Percentiles rank a stretch among this genome's conserved stretches.
Evolutionary conservation across 2,888 invertebrate genomes (phyloP).

Genomic region (Chymomyza caudatula): DNA sequence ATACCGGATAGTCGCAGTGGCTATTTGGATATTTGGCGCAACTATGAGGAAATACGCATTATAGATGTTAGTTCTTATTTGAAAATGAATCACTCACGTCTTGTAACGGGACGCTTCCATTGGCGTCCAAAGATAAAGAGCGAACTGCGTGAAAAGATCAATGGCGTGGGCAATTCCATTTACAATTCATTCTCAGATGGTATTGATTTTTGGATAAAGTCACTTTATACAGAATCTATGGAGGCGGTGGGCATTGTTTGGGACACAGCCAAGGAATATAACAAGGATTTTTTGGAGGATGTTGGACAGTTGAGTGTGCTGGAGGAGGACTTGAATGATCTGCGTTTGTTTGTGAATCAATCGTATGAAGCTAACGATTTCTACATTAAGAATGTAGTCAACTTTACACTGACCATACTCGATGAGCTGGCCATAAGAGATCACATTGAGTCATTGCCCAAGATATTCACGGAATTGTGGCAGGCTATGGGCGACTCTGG

Average conservation of each 20-base stretch:
- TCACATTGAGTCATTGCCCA: slow-evolving; percentile 88
- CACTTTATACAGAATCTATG: slow-evolving; percentile 84
- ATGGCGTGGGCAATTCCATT: slow-evolving; percentile 77
- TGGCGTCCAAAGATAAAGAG: slow-evolving; percentile 88
- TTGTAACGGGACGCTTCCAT: slow-evolving; percentile 87
- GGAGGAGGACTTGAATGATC: slow-evolving; percentile 80
- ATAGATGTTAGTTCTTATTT: slow-evolving; percentile 88
- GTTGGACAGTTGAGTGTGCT: slow-evolving; percentile 83
- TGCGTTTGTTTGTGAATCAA: slow-evolving; percentile 85
- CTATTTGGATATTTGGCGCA: slow-evolving; percentile 87
- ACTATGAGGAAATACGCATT: slow-evolving; percentile 88
- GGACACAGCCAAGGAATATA: slow-evolving; percentile 85
- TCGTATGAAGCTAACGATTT: slow-evolving; percentile 91
- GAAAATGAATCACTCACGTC: slow-evolving; percentile 89
- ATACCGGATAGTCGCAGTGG: slow-evolving; percentile 88
- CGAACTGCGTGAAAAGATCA: slow-evolving; percentile 80
- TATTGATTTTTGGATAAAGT: slow-evolving; percentile 83
- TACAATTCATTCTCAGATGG: slow-evolving; percentile 80
- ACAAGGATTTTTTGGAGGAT: slow-evolving; percentile 85
- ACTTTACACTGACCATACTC: slow-evolving; percentile 83
- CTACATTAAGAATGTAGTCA: slow-evolving; percentile 88
- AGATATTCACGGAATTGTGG: slow-evolving; percentile 89
- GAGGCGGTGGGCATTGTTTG: slow-evolving; percentile 85
- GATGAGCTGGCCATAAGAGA: slow-evolving; percentile 88
- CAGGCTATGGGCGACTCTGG: slow-evolving; percentile 92